These are phyloP conservation scores for Platypus cylindrus DNA, from an alignment of 2,888 invertebrate genomes.

Conservation along the genomic window DNA sequence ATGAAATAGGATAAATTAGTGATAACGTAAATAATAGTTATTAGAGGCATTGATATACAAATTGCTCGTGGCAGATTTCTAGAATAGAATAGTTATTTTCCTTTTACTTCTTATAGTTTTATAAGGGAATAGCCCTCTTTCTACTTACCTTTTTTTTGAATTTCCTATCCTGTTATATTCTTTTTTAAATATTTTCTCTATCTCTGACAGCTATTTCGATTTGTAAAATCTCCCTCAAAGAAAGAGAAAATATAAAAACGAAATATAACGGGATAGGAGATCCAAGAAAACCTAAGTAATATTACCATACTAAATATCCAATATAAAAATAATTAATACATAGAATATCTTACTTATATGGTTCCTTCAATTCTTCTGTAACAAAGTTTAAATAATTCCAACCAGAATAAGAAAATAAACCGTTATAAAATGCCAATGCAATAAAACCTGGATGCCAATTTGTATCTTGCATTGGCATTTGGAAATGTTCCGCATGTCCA, in stretches of 20 bases:
- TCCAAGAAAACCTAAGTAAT: too few relatives aligned
- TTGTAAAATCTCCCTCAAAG: too few relatives aligned
- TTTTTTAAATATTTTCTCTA: too few relatives aligned
- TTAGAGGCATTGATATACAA: conserved; percentile 79
- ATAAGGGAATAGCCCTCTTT: too few relatives aligned
- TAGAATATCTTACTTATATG: conserved; percentile 65
- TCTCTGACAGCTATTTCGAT: too few relatives aligned
- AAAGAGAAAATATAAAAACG: too few relatives aligned
- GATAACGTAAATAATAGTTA: conserved; percentile 76
- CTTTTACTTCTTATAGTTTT: too few relatives aligned
- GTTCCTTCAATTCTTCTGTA: conserved; percentile 81
- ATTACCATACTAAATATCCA: too few relatives aligned
- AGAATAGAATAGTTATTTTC: conserved; percentile 21
- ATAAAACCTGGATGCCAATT: conserved; percentile 68
- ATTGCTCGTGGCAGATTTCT: conserved; percentile 88
- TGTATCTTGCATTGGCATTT: conserved; percentile 63
- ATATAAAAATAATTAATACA: too few relatives aligned
- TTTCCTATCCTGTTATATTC: too few relatives aligned
- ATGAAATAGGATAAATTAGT: conserved; percentile 84
- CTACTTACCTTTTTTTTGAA: too few relatives aligned
- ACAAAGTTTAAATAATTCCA: conserved; percentile 92
- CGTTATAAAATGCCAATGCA: conserved; percentile 81
- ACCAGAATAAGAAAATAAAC: conserved; percentile 86
- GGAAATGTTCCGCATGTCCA: conserved; percentile 65
- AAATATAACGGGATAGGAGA: too few relatives aligned